phyloP scores from a whole-genome alignment of 2,888 invertebrate species.

The Odontocolon sp. region DNA sequence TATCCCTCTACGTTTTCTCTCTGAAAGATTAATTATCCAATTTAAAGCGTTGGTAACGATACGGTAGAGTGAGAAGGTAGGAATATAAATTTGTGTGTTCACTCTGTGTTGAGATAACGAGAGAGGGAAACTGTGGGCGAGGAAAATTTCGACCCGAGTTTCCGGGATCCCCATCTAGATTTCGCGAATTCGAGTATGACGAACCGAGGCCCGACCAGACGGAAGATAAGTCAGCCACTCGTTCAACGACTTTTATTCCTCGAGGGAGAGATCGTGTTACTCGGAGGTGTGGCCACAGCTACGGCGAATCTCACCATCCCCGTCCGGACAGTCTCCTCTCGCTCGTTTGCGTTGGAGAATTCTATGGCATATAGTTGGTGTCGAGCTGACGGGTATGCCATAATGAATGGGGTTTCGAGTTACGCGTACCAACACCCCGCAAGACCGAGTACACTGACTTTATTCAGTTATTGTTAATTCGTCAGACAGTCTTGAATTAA shows the following conservation, averaged over 20 bases:
- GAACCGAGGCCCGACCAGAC: conserved; percentile 26
- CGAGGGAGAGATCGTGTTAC: conserved; percentile 60
- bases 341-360: conserved; percentile 16
- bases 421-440: conserved; percentile 42
- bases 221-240: conserved; percentile 55
- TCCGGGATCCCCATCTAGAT: conserved; percentile 18
- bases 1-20: neutral
- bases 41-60: neutral
- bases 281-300: conserved; percentile 6
- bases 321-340: conserved; percentile 11
- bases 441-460: conserved; percentile 43
- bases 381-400: too few relatives aligned
- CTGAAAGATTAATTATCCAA: conserved; percentile 32
- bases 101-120: conserved; percentile 42
- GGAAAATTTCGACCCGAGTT: neutral
- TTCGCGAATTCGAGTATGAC: conserved; percentile 53
- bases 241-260: conserved; percentile 62
- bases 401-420: conserved; percentile 64
- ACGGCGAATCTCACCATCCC: conserved; percentile 9
- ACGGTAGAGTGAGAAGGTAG: neutral
- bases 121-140: conserved; percentile 13
- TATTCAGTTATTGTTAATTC: conserved; percentile 23
- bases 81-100: conserved; percentile 28
- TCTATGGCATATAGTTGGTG: conserved; percentile 39
- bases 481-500: conserved; percentile 8